Evolutionary conservation across 2,888 invertebrate species (phyloP), one percentile per base, ranked within the genome.

Genomic region (Drosophila trichaetosa): DNA sequence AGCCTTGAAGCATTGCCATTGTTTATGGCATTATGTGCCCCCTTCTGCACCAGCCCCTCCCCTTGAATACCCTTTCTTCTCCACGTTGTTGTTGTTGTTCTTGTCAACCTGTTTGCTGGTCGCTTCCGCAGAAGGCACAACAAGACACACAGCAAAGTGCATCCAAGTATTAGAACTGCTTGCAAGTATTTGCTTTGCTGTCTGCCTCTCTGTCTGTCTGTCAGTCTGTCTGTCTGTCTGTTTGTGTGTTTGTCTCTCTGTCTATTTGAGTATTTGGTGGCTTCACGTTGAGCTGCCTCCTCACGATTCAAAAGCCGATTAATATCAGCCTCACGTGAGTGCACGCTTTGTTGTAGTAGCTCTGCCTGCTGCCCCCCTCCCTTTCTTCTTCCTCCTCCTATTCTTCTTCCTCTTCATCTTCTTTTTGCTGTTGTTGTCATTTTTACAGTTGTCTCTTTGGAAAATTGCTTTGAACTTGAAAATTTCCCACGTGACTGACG

Each of bases 381-480:
- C 40, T 33, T n/a, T n/a, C 11, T 1, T 24, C 52, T 18, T 24
- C 24, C 29, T 53, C 61, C 49, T 65, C 51, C 38, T 27, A n/a
- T 18, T 56, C 21, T 33, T 42, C 63, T 52, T 60, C 49, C 42
- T 24, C 40, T 18, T 53, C 36, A 40, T 38, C 21, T 13, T 40
- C 21, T 46, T 57, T 24, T 46, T 59, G 42, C 58, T 65, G 42
- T 46, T 66, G 48, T 61, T 83, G 73, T 63, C 66, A 64, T 61
- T 74, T 81, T 88, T 80, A 81, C 79, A 81, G 79, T 87, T 73
- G 80, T 49, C 71, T 80, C 73, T 72, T 73, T 81, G 83, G 79
- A 90, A 87, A 87, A 87, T 86, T 79, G 89, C 76, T 90, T 87
- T 87, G 87, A 87, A 87, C 87, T 87, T 87, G 87, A 87, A 90